Conservation (phyloP, 1,140 invertebrate genomes). For the Calephelis virginiensis region DNA sequence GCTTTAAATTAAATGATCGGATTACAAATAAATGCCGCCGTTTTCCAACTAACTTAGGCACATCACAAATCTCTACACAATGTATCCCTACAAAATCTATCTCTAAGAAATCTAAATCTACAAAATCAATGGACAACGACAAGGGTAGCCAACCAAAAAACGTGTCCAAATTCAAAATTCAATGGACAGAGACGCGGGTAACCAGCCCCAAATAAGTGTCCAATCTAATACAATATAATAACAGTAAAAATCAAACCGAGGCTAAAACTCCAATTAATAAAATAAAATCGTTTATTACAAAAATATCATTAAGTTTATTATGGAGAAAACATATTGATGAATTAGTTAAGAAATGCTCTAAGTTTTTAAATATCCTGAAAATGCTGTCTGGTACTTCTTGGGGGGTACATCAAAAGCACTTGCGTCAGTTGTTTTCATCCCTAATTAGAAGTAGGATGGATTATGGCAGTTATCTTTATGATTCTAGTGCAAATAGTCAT, state of each 20-base stretch:
- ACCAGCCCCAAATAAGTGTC: constrained; percentile 19
- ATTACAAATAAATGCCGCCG: constrained; percentile 18
- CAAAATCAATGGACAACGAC: constrained; percentile 5
- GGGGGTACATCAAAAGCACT: no score
- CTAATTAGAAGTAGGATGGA: no score
- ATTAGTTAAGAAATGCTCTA: no score
- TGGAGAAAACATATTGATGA: no score
- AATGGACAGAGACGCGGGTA: constrained; percentile 4
- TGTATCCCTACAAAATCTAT: neutral
- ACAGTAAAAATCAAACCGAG: neutral
- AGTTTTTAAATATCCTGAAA: no score
- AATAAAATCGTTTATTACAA: constrained; percentile 13
- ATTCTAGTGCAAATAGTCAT: no score
- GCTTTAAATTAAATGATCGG: constrained; percentile 16
- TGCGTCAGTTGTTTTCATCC: no score
- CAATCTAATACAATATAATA: constrained; percentile 16
- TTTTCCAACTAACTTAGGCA: constrained; percentile 17
- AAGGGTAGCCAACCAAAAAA: constrained; percentile 16
- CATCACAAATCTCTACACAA: neutral
- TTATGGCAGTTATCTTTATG: no score
- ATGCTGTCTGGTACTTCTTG: no score
- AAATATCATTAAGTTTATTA: no score
- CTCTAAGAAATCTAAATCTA: constrained; percentile 9
- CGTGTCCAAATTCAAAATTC: constrained; percentile 2
- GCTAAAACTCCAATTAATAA: neutral